Base-by-base conservation (phyloP, 2,888 invertebrate species). In the Noctua comes region DNA sequence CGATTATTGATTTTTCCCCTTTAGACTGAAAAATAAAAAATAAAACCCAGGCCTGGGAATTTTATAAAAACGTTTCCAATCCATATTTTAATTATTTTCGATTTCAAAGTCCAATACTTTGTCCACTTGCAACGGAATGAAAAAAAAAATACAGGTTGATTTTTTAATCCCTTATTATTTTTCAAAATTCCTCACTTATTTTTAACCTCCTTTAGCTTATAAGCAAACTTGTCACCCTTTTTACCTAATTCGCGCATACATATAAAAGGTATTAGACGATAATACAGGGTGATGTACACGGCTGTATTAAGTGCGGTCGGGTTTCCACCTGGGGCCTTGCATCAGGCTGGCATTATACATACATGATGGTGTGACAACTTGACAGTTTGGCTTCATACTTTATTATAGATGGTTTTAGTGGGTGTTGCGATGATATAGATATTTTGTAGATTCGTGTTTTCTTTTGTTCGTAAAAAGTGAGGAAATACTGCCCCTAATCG, bases 261-360 rank as follows among this genome's bases (percentile, higher is more conserved):
- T 80, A 88, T 78, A 83, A 81, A 87, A 81, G 57, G 48, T 88
- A 80, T 86, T 86, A 79, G 69, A 68, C 72, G 82, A 87, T 82
- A 76, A 79, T 84, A 80, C 73, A 69, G 79, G 73, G 1, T 80
- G 82, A 80, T 75, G 74, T 73, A 76, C 73, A 70, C 73, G 69
- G 76, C 51, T 48, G 69, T 75, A 78, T 84, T 90, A 89, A 89
- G 90, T 90, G 89, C 86, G 87, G 89, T 83, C 62, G 80, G 74
- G 68, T 70, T 62, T 27, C 51, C 89, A 89, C 89, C 89, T 89
- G 89, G 85, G 90, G 79, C 86, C 24, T 2, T 11, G 84, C 57
- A 73, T 69, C 76, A 72, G n/a, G n/a, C 54, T 24, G 40, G 51
- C 62, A 59, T 74, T 80, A 81, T 79, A 69, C 78, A 76, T 78